These are phyloP conservation scores for Hycleus cichorii DNA, from an alignment of 1,140 invertebrate genomes.

Conservation along the genomic window DNA sequence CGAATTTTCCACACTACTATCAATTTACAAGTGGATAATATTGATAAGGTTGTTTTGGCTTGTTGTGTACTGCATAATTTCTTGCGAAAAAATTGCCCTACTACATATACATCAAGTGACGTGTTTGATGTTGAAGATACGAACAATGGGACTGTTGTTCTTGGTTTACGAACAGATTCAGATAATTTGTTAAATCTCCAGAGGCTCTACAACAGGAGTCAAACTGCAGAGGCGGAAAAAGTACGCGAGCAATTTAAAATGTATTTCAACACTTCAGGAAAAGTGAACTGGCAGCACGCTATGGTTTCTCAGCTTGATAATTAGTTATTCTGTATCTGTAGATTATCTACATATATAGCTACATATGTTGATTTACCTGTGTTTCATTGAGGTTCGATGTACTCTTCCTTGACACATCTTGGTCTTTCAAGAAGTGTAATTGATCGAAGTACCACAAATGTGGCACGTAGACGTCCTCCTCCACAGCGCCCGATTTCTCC, in stretches of 20 bases:
- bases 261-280: neutral
- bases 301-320: too few relatives aligned
- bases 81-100: neutral
- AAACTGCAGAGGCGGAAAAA: neutral
- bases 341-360: too few relatives aligned
- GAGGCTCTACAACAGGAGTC: neutral
- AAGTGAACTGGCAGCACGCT: neutral
- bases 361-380: too few relatives aligned
- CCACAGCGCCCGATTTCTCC: too few relatives aligned
- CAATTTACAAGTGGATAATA: constrained; percentile 16
- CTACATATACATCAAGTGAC: neutral
- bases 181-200: neutral
- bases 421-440: too few relatives aligned
- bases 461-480: too few relatives aligned
- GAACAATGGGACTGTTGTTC: neutral
- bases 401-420: too few relatives aligned
- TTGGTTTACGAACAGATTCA: neutral
- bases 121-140: neutral
- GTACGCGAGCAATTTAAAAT: neutral
- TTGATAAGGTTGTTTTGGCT: constrained; percentile 24
- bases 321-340: too few relatives aligned
- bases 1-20: constrained; percentile 32
- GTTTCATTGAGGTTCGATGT: too few relatives aligned
- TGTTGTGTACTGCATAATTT: constrained; percentile 5
- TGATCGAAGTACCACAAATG: too few relatives aligned